Evolutionary conservation across 2,888 invertebrate genomes (phyloP), one percentile per base, ranked within the genome.

Genomic region (Caenorhabditis sulstoni): DNA sequence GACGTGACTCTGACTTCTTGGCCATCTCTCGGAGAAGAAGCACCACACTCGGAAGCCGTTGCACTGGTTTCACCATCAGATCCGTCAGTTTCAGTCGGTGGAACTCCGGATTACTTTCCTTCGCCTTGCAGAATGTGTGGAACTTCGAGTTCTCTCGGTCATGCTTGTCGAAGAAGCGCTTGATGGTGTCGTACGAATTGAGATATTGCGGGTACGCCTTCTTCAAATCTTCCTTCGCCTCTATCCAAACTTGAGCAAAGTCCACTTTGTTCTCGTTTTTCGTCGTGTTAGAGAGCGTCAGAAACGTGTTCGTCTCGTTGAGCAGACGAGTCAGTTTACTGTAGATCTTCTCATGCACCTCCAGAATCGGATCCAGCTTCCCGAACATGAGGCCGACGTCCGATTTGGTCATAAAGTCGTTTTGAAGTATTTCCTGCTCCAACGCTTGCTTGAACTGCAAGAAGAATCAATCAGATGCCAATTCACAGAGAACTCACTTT

Each of bases 131-230:
- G 92, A 98, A 98, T 90, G 97, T 97, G 92, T 97, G 96, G 93
- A 99, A 99, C 91, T 96, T 93, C 47, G 96, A 96, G 92, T 96
- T 96, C 90, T 94, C 94, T 91, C 94, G 94, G 92, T 96, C 96
- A 92, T 96, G 97, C 90, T 94, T 94, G 88, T 94, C 93, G 90
- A 99, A 93, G 92, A 95, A 95, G 90, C 96, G 95, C 92, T 96
- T 96, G 92, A 96, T 96, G 91, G 95, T 95, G 91, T 98, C 97
- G 91, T 97, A 97, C 92, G 95, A 97, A 92, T 99, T 99, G 67
- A 99, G 95, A 92, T 96, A 99, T 20, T 97, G 96, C 80, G 97
- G 97, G 92, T 99, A 99, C 0, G 96, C 95, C 92, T 67, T 79
- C 20, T 68, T 67, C 65, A 85, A 53, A 18, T 82, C 84, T 8